These are phyloP conservation scores for Drosophila eugracilis DNA, from an alignment of 1,140 invertebrate species.

Conservation along the genomic window DNA sequence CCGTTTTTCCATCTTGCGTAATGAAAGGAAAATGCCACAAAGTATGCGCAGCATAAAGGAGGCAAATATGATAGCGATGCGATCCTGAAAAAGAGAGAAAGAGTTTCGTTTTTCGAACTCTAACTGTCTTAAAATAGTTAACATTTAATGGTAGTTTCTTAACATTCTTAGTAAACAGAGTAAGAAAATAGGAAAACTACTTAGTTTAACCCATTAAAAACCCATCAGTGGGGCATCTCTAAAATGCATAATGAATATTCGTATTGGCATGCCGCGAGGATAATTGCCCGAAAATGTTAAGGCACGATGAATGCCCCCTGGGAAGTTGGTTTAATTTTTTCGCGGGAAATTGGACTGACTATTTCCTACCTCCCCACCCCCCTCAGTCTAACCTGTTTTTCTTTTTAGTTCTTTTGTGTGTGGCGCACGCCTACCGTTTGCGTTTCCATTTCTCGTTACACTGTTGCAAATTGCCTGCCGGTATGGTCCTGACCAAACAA, in stretches of 20 bases:
- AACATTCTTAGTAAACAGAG: not conserved
- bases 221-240: too few species aligned
- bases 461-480: constrained; percentile 45
- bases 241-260: not conserved
- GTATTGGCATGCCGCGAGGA: not conserved
- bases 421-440: not conserved
- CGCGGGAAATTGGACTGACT: constrained; percentile 1
- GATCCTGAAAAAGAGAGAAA: not conserved
- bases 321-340: constrained; percentile 3
- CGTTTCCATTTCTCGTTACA: constrained; percentile 6
- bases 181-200: not conserved
- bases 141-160: too few species aligned
- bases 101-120: too few species aligned
- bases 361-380: too few species aligned
- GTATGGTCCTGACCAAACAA: constrained; percentile 31
- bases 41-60: constrained; percentile 8
- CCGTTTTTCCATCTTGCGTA: constrained; percentile 6
- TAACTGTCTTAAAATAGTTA: too few species aligned
- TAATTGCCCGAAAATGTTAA: constrained; percentile 11
- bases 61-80: constrained; percentile 11
- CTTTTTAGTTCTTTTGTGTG: too few species aligned
- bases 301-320: not conserved
- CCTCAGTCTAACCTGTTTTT: not conserved
- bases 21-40: constrained; percentile 25
- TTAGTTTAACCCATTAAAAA: too few species aligned